These are phyloP conservation scores for Doris montereyensis DNA, from an alignment of 2,888 invertebrate species.

Conservation along the genomic window DNA sequence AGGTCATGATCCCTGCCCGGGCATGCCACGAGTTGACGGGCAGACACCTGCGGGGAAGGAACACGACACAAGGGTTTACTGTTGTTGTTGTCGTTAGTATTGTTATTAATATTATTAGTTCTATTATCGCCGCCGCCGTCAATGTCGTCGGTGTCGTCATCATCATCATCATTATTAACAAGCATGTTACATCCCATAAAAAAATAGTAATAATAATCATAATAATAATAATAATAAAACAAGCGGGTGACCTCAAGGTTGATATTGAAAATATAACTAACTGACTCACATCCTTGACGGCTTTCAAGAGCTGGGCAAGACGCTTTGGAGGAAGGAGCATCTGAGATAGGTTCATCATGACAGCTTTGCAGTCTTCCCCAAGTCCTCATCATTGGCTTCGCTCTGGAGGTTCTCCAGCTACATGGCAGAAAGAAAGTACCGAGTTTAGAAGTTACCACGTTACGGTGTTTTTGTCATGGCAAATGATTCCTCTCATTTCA, in stretches of 20 bases:
- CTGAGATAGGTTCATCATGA: conserved; percentile 81
- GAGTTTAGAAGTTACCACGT: no score
- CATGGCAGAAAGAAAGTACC: no score
- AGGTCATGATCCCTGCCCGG: conserved; percentile 73
- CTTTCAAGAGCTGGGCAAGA: conserved; percentile 78
- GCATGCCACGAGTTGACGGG: conserved; percentile 75
- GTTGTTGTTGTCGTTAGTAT: neutral
- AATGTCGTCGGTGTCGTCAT: neutral
- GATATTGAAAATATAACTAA: neutral
- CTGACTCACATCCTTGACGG: conserved; percentile 75
- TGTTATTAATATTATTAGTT: neutral
- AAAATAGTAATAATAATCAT: no score
- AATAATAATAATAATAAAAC: no score
- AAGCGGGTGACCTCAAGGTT: no score
- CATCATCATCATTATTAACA: neutral
- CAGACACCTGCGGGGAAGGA: no score
- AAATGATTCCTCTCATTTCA: no score
- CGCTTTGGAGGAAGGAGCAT: conserved; percentile 77
- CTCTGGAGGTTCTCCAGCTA: conserved; percentile 82
- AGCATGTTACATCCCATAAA: no score
- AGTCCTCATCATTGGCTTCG: conserved; percentile 86
- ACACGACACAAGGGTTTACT: neutral
- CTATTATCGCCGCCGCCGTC: neutral
- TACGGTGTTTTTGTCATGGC: no score
- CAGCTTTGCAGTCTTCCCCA: conserved; percentile 76